Base-by-base conservation (phyloP, 2,888 invertebrate genomes). In the Ecliptopera silaceata region DNA sequence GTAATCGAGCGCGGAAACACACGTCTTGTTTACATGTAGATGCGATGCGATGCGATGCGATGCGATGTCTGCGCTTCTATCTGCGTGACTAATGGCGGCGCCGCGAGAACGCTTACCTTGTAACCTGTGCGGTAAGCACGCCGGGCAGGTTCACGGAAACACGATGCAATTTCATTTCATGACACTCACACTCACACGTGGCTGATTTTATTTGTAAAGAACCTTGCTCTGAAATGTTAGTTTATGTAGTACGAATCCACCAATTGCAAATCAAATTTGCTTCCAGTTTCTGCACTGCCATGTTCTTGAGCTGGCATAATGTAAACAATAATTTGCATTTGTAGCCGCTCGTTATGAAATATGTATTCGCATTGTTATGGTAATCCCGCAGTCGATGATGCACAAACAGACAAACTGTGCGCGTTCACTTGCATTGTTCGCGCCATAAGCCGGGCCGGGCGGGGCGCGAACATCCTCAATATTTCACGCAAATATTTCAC, bases 1-100 rank as follows among this genome's bases (percentile, higher is more conserved):
- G 69, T 77, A 74, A 77, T 78, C 71, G 72, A 63, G 65, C 71
- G 57, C 53, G 59, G 61, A 60, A 55, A 48, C 61, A 55, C 60
- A 47, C 61, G 56, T 57, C 62, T 61, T 61, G 61, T 63, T 64
- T 61, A 59, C 64, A 56, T 61, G 56, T 38, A 47, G 56, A 48
- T 42, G 41, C 12, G 54, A 18, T 22, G 49, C 15, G 20, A 1
- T 22, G 11, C 8, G 17, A 3, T 12, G 36, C 3, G 36, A 15
- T 18, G 17, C 38, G 38, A 10, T 39, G 50, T 49, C 43, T 47
- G 52, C 52, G 41, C 53, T 45, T 29, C 56, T 56, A 51, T 55
- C 59, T 56, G 20, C 56, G 44, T 48, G 58, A 62, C 48, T 54
- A 51, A 51, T 56, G 53, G 53, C 47, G 34, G 45, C 12, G 46